These are phyloP conservation scores for Dendrocincla tyrannina DNA, from an alignment of 2,797 vertebrate species.

Conservation along the genomic window DNA sequence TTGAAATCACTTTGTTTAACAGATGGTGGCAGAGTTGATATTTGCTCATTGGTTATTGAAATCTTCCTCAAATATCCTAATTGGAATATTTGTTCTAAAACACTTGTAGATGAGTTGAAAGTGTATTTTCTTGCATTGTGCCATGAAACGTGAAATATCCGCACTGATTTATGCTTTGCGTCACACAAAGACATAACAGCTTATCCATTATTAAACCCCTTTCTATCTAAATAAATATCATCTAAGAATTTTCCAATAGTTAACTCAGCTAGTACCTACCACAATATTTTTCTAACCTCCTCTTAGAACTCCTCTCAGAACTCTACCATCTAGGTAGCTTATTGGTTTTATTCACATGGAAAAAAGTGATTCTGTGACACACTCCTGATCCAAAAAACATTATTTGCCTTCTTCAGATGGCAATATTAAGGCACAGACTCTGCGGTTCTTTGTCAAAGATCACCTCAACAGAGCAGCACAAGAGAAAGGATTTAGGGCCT, in stretches of 20 bases:
- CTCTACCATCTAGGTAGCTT: background rate
- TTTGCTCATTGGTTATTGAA: background rate
- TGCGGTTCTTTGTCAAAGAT: background rate
- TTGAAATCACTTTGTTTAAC: background rate
- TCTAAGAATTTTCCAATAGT: background rate
- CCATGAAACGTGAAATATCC: background rate
- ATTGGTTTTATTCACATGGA: background rate
- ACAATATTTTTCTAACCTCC: background rate
- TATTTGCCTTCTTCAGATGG: background rate
- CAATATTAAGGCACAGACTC: background rate
- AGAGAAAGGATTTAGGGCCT: background rate
- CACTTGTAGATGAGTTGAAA: background rate
- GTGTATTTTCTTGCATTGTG: background rate
- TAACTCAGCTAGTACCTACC: background rate
- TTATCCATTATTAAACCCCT: background rate
- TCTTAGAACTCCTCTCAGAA: background rate
- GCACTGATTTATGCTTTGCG: background rate
- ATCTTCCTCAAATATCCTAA: background rate
- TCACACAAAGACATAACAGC: background rate
- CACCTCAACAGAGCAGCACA: background rate
- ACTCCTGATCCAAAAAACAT: background rate
- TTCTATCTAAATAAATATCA: background rate
- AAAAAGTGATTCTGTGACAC: background rate
- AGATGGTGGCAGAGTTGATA: background rate
- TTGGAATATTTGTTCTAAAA: background rate